Evolutionary conservation across 2,797 vertebrate genomes (phyloP).

Genomic region (Protonibea diacanthus): DNA sequence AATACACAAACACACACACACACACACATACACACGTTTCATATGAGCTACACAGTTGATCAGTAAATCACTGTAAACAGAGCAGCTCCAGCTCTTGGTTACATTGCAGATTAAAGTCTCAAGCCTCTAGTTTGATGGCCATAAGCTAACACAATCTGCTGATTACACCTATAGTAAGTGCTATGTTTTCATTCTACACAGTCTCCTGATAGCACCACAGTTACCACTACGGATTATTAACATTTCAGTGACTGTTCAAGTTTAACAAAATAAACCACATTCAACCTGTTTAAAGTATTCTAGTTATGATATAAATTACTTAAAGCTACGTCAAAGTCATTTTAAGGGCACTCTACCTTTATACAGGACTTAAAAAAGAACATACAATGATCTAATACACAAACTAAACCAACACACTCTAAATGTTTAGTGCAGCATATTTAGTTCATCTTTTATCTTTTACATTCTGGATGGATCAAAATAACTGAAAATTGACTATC

Average conservation of each 20-base stretch:
- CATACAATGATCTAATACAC: no score
- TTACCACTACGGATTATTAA: not conserved
- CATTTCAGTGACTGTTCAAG: not conserved
- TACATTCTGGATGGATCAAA: not conserved
- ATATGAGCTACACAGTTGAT: slow-evolving; percentile 36
- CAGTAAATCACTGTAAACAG: slow-evolving; percentile 44
- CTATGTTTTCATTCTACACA: slow-evolving; percentile 3
- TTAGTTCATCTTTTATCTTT: not conserved
- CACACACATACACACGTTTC: slow-evolving; percentile 15
- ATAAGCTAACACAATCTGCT: slow-evolving; percentile 9
- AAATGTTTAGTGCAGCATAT: not conserved
- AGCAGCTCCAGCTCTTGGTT: slow-evolving; percentile 35
- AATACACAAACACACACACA: slow-evolving; percentile 17
- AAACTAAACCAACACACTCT: not conserved
- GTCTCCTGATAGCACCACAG: not conserved
- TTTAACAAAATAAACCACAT: not conserved
- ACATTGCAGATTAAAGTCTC: slow-evolving; percentile 49
- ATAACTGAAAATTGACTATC: slow-evolving; percentile 8
- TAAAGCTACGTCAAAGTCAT: not conserved
- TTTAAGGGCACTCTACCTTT: not conserved
- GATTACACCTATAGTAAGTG: slow-evolving; percentile 12
- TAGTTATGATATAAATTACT: no score
- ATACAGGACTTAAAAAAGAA: not conserved
- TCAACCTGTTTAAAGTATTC: not conserved
- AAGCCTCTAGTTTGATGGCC: slow-evolving; percentile 31